Evolutionary conservation across 92 coral and sea anemone species (phyloP), one percentile per base, ranked within the genome.

Genomic region (Galaxea fascicularis): DNA sequence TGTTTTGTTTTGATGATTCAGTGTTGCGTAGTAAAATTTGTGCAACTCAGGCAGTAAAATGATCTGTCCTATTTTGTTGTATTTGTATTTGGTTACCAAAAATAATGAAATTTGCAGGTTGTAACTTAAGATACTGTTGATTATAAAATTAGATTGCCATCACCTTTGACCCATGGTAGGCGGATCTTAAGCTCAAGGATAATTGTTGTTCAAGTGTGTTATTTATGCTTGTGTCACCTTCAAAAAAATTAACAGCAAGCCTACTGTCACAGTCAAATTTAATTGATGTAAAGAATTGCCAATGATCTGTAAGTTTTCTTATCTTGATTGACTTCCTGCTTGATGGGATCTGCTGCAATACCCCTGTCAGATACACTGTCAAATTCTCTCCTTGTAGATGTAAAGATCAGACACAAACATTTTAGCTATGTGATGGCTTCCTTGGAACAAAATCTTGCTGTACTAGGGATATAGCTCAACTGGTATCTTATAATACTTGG

Each of bases 151-250:
- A 9, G 22, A 76, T 29, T 79, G 41, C 41, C 8, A 6, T 65
- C 25, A 52, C 84, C 65, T 28, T 25, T 79, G 75, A 79, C 84
- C 84, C 59, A 11, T 25, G 9, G 45, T 51, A 14, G 64, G 64
- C 60, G 24, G 31, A 20, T n/a, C 28, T 70, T 20, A 41, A 0
- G 59, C 35, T 59, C 27, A 15, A 76, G 22, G 52, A 25, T 77
- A 62, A 41, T 77, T 51, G 17, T 77, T 60, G 18, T 8, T 59
- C 20, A 8, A 59, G 70, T 60, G 71, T 59, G 71, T 77, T 62
- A 66, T 60, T 77, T 60, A 59, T 66, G 52, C 15, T 20, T 15
- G 44, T 24, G 68, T 62, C 24, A n/a, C 0, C 30, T 44, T 27
- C 80, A 4, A 14, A n/a, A n/a, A 25, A 53, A 18, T 17, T 4